Evolutionary conservation across 2,797 vertebrate species (phyloP).

Genomic region (Sciaenops ocellatus): DNA sequence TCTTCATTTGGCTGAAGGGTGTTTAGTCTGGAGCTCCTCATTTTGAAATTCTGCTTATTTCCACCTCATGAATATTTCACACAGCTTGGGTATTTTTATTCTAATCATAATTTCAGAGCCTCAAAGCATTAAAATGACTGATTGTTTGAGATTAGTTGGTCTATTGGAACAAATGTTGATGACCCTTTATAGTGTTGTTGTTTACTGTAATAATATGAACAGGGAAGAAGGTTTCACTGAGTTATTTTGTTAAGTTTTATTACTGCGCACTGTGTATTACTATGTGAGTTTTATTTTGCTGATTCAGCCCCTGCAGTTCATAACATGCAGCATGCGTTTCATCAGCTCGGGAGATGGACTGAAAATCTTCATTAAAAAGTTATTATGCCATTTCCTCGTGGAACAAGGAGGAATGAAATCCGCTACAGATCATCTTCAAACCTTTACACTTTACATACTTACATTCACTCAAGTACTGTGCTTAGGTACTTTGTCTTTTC

Average conservation of each 20-base stretch:
- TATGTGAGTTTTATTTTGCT: neutral
- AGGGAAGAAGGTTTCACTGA: neutral
- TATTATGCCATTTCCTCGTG: neutral
- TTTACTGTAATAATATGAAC: slow-evolving; percentile 14
- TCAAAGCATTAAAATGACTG: slow-evolving; percentile 34
- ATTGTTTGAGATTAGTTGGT: slow-evolving; percentile 35
- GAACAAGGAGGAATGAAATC: neutral
- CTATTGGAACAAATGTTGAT: slow-evolving; percentile 27
- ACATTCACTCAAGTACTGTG: too few relatives aligned
- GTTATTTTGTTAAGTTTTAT: slow-evolving; percentile 1
- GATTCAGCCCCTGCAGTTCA: neutral
- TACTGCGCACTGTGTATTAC: neutral
- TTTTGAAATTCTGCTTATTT: slow-evolving; percentile 41
- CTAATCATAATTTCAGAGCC: slow-evolving; percentile 6
- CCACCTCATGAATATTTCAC: slow-evolving; percentile 47
- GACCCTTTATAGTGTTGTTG: neutral
- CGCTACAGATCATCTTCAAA: neutral
- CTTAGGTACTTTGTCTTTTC: too few relatives aligned
- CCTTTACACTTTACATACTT: neutral
- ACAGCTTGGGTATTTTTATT: slow-evolving; percentile 13
- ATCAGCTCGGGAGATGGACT: neutral
- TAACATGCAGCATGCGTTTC: neutral
- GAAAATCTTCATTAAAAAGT: neutral
- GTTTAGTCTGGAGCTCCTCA: slow-evolving; percentile 1
- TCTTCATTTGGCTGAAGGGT: slow-evolving; percentile 7